Percentiles rank a stretch among this genome's conserved stretches.
Conservation (phyloP, 2,797 vertebrate genomes). For the Anas bernieri region DNA sequence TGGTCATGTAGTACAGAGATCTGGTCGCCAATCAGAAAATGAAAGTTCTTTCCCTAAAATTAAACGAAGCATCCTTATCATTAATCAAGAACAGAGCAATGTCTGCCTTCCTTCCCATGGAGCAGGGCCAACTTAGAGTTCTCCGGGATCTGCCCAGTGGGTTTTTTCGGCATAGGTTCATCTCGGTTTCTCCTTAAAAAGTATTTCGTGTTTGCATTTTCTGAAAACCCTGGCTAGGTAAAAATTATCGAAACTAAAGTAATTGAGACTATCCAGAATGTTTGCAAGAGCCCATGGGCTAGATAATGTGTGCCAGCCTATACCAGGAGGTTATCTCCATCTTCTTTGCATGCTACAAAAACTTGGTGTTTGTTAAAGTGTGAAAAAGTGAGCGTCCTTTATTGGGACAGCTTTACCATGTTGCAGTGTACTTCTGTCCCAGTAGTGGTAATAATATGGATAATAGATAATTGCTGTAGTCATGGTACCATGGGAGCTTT, state of each 20-base stretch:
- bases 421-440: conserved; percentile 23
- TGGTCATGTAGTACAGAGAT: neutral
- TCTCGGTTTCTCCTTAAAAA: conserved; percentile 15
- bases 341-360: neutral
- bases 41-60: conserved; percentile 13
- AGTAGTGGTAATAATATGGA: neutral
- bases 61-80: neutral
- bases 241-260: neutral
- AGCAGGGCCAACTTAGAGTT: neutral
- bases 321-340: neutral
- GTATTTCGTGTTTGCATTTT: neutral
- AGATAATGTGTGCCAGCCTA: neutral
- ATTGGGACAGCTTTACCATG: neutral
- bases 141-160: neutral
- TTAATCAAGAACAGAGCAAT: conserved; percentile 23
- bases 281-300: neutral
- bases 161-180: neutral
- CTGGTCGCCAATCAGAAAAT: conserved; percentile 17
- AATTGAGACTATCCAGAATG: neutral
- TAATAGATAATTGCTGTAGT: conserved; percentile 43
- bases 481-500: conserved; percentile 18
- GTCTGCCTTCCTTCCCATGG: neutral
- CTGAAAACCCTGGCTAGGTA: neutral
- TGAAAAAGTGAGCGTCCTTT: neutral
- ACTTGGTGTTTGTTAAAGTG: neutral